Evolutionary conservation across 2,797 vertebrate genomes (phyloP).

Genomic region (Takifugu ocellatus): DNA sequence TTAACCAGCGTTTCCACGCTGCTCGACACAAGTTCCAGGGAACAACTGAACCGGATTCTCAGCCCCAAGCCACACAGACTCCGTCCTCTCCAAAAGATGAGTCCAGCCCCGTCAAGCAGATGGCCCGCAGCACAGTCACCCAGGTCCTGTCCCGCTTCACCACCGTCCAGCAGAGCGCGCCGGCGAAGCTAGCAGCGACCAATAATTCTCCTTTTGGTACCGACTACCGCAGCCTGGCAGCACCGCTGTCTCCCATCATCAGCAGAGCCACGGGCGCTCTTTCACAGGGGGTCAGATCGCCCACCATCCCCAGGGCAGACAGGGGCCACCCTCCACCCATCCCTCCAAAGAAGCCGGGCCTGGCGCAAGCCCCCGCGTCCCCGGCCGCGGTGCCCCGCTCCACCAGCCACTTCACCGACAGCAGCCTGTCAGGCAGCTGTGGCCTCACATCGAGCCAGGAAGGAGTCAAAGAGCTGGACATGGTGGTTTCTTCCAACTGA

Average conservation of each 20-base stretch:
- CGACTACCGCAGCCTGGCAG: conserved; percentile 81
- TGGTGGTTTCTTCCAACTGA: conserved; percentile 84
- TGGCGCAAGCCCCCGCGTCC: conserved; percentile 84
- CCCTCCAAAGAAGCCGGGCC: conserved; percentile 93
- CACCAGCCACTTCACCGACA: conserved; percentile 74
- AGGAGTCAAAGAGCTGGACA: conserved; percentile 88
- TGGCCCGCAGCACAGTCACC: conserved; percentile 91
- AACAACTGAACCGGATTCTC: conserved; percentile 82
- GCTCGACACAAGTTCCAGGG: conserved; percentile 94
- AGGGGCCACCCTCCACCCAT: conserved; percentile 93
- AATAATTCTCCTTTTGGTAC: conserved; percentile 83
- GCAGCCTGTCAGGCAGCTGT: conserved; percentile 71
- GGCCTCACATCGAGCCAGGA: conserved; percentile 80
- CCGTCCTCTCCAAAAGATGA: conserved; percentile 74
- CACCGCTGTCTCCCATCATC: conserved; percentile 79
- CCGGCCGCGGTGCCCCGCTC: conserved; percentile 70
- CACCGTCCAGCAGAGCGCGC: conserved; percentile 73
- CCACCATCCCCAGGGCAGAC: conserved; percentile 85
- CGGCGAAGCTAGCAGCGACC: conserved; percentile 75
- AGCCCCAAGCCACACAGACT: conserved; percentile 70
- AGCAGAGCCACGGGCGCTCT: conserved; percentile 73
- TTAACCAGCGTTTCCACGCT: conserved; percentile 95
- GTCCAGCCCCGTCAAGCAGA: conserved; percentile 82
- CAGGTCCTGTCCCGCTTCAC: conserved; percentile 93
- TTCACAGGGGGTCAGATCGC: conserved; percentile 85